Evolutionary conservation across 2,888 invertebrate species (phyloP), one percentile per base, ranked within the genome.

Genomic region (Cylindroiulus punctatus): DNA sequence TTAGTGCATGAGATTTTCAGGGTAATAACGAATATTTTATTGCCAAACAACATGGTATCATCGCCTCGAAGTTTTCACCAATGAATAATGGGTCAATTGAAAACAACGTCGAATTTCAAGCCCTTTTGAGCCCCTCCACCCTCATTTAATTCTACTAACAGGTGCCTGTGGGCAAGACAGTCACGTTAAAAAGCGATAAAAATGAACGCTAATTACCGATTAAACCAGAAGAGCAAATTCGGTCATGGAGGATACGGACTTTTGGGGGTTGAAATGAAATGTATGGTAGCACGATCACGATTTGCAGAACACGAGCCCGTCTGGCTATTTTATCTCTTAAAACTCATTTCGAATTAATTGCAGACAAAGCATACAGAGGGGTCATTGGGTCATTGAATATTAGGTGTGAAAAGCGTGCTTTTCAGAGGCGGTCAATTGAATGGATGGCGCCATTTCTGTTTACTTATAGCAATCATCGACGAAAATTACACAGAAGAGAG

Each of bases 161-260:
- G n/a, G 14, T 22, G 22, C 57, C 57, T 17, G 8, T 57, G 22
- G 57, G 57, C n/a, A 0, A 57, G 57, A 22, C 3, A 57, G 22
- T 22, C 57, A 57, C 57, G 57, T 22, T n/a, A 57, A 57, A 57
- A n/a, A 57, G 57, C 57, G 5, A 57, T 57, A 57, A 57, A 57
- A 7, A 57, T 19, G 22, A 22, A 7, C 57, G 57, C 22, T 57
- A 57, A 57, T 57, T 22, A 22, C 22, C n/a, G 22, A 57, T 57
- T 57, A 22, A n/a, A 57, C 22, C 19, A 22, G 5, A 12, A 57
- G 8, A 7, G n/a, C 22, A 22, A 57, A 57, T 47, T 47, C 47
- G 47, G 19, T 17, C 47, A 47, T 47, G 19, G 47, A 12, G 47
- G 47, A 47, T 17, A 19, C 3, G 44, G 44, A 44, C 14, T 44